Conservation (phyloP, 2,113 vertebrate genomes). For the Pterocles gutturalis region DNA sequence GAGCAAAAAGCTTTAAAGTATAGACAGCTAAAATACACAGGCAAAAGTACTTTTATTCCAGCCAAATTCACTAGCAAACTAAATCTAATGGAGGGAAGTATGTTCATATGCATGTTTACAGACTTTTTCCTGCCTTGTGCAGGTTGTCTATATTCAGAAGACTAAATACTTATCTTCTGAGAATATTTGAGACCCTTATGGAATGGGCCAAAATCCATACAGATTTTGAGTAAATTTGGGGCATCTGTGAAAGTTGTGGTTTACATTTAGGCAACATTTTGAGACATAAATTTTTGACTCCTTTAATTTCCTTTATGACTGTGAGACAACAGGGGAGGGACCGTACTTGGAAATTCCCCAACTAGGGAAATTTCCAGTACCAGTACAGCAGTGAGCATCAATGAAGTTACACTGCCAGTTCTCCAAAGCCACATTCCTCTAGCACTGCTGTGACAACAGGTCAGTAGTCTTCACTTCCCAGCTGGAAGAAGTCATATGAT, state of each 20-base stretch:
- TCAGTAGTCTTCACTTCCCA: background rate
- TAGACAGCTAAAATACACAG: background rate
- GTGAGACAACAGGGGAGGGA: background rate
- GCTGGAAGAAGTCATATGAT: background rate
- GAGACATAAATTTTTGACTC: background rate
- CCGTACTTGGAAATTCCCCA: background rate
- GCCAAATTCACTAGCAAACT: background rate
- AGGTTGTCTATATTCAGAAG: background rate
- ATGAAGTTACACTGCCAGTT: background rate
- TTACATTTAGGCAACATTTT: background rate
- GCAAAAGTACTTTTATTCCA: background rate
- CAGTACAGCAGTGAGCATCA: fast-evolving
- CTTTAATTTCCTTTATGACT: background rate
- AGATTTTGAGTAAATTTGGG: background rate
- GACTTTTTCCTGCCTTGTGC: background rate
- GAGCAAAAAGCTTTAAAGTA: background rate
- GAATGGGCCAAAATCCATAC: background rate
- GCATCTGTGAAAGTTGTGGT: background rate
- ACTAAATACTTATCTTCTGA: background rate
- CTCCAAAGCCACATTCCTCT: background rate
- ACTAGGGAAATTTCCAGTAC: background rate
- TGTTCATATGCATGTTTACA: background rate
- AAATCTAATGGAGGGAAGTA: background rate
- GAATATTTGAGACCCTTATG: background rate
- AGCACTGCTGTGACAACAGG: background rate